Conservation (phyloP, 2,888 invertebrate genomes). For the Andrena praecox region DNA sequence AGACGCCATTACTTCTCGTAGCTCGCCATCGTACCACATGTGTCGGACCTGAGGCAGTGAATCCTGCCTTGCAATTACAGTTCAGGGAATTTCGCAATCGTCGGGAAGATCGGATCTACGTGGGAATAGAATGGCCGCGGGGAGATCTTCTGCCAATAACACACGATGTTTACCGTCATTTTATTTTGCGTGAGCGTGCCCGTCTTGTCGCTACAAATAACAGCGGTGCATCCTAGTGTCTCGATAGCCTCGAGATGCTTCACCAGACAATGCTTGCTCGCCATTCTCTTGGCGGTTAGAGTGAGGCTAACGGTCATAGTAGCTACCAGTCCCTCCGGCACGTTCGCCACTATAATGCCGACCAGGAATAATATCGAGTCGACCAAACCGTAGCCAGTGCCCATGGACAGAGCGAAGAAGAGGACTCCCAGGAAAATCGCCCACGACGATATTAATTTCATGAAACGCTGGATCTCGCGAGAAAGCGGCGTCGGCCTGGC, state of each 20-base stretch:
- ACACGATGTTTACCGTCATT: constrained; percentile 92
- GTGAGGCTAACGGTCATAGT: constrained; percentile 92
- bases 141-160: constrained; percentile 69
- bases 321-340: constrained; percentile 91
- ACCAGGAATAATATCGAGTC: constrained; percentile 88
- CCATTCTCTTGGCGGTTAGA: constrained; percentile 92
- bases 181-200: constrained; percentile 92
- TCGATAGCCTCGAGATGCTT: constrained; percentile 93
- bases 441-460: constrained; percentile 89
- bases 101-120: not conserved
- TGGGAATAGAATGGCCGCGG: not conserved
- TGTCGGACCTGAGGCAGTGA: constrained; percentile 86
- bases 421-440: constrained; percentile 89
- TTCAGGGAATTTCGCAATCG: not conserved
- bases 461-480: constrained; percentile 91
- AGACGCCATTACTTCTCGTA: constrained; percentile 86
- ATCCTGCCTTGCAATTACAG: constrained; percentile 85
- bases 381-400: constrained; percentile 89
- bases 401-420: constrained; percentile 90
- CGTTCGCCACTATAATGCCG: constrained; percentile 91
- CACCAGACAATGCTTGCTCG: constrained; percentile 91
- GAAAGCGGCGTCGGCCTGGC: constrained; percentile 91
- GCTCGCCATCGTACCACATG: constrained; percentile 86
- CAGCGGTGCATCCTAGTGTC: constrained; percentile 92
- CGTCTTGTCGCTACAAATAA: constrained; percentile 93